phyloP scores from a whole-genome alignment of 1,140 invertebrate species.

The Dendrolimus kikuchii region DNA sequence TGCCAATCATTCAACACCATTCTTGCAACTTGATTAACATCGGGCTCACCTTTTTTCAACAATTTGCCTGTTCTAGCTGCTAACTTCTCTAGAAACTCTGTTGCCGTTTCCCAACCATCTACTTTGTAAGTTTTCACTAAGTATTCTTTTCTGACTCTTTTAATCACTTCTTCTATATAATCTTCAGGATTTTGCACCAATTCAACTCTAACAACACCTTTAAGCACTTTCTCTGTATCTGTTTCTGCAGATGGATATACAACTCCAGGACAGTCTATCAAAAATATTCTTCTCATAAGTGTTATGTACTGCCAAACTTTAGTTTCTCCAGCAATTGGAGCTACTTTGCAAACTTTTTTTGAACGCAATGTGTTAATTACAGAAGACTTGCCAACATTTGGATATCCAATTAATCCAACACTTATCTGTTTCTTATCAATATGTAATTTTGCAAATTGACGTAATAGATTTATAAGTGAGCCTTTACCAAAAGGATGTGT shows the following conservation, averaged over 20 bases:
- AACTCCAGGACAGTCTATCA: slow-evolving; percentile 99
- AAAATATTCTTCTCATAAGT: slow-evolving; percentile 96
- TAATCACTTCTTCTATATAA: slow-evolving; percentile 90
- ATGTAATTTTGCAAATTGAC: slow-evolving; percentile 97
- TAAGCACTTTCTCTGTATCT: slow-evolving; percentile 96
- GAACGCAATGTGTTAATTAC: slow-evolving; percentile 96
- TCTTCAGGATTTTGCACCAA: slow-evolving; percentile 95
- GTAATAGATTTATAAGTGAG: slow-evolving; percentile 94
- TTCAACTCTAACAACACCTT: slow-evolving; percentile 96
- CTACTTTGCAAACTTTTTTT: slow-evolving; percentile 98
- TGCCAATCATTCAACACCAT: slow-evolving; percentile 99
- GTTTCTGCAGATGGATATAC: slow-evolving; percentile 95
- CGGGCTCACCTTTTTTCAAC: slow-evolving; percentile 96
- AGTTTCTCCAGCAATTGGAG: slow-evolving; percentile 99
- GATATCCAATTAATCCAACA: slow-evolving; percentile 99
- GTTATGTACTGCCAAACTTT: slow-evolving; percentile 99
- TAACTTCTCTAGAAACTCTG: slow-evolving; percentile 95
- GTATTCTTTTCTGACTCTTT: slow-evolving; percentile 92
- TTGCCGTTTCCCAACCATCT: slow-evolving; percentile 81
- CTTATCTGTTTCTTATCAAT: slow-evolving; percentile 98
- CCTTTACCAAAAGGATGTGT: slow-evolving; percentile 99
- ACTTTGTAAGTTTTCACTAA: slow-evolving; percentile 94
- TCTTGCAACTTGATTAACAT: slow-evolving; percentile 89
- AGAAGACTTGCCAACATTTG: slow-evolving; percentile 99
- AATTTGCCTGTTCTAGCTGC: slow-evolving; percentile 91